A percentile compares a stretch with the other conserved stretches of the same genome.
Evolutionary conservation across 2,113 vertebrate genomes (phyloP).

Genomic region (Choloepus hoffmanni): DNA sequence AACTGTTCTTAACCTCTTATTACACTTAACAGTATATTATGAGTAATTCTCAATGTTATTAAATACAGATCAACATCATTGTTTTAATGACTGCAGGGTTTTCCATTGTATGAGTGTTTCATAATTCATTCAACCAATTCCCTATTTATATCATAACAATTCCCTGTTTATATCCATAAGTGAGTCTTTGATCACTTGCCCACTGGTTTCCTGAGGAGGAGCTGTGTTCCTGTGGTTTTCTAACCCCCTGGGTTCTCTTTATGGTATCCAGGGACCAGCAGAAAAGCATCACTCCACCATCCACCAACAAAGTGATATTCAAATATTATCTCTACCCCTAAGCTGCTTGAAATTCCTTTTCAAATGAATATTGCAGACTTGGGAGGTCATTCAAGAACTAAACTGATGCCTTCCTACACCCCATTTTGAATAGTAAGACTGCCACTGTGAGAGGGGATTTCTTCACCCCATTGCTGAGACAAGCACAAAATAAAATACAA

Average conservation of each 20-base stretch:
- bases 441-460: neutral
- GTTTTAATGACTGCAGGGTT: conserved; percentile 37
- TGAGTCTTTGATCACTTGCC: neutral
- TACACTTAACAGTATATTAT: conserved; percentile 15
- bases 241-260: neutral
- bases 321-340: neutral
- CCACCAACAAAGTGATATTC: neutral
- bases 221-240: neutral
- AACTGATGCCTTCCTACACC: neutral
- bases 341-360: conserved; percentile 17
- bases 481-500: conserved; percentile 40
- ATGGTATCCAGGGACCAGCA: neutral
- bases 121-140: conserved; percentile 14
- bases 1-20: conserved; percentile 29
- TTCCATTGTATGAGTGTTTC: neutral
- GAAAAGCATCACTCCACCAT: neutral
- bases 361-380: neutral
- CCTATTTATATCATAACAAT: neutral
- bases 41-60: neutral
- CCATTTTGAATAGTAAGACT: neutral
- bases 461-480: neutral
- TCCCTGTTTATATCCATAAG: too few species aligned
- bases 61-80: conserved; percentile 22
- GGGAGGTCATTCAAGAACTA: neutral
- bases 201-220: neutral